phyloP scores from a whole-genome alignment of 92 coral and sea anemone genomes.

The Pocillopora meandrina region DNA sequence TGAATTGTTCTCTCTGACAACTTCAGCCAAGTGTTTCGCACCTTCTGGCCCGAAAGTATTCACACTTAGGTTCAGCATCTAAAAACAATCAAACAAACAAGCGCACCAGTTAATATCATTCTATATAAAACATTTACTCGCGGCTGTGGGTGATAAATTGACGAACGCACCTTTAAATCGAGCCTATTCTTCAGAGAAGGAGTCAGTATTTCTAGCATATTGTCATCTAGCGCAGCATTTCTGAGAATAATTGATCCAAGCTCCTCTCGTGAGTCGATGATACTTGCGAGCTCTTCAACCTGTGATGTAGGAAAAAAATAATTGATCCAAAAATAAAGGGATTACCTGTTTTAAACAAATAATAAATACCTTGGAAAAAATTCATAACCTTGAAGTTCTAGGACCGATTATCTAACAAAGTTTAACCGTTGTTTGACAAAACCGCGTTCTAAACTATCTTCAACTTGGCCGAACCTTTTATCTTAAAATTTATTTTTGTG shows the following conservation, averaged over 20 bases:
- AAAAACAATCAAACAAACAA: background rate
- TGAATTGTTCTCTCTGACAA: constrained; percentile 76
- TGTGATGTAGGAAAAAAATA: constrained; percentile 7
- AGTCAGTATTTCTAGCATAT: constrained; percentile 63
- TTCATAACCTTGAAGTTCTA: no score
- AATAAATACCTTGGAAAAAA: background rate
- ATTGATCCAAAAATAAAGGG: background rate
- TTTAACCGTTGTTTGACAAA: no score
- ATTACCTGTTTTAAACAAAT: background rate
- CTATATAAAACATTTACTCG: background rate
- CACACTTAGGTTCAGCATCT: constrained; percentile 95
- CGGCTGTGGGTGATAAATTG: no score
- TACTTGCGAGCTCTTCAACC: constrained; percentile 81
- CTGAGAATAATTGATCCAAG: constrained; percentile 86
- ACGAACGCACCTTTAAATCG: constrained; percentile 62
- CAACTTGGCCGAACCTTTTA: no score
- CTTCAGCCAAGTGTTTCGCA: constrained; percentile 77
- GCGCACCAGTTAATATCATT: background rate
- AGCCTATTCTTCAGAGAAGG: constrained; percentile 55
- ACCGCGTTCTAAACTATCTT: no score
- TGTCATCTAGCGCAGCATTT: constrained; percentile 73
- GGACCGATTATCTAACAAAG: no score
- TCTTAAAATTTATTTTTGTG: no score
- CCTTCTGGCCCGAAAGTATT: constrained; percentile 87
- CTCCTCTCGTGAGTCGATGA: constrained; percentile 63